Evolutionary conservation across 2,113 vertebrate species (phyloP), one percentile per base, ranked within the genome.

Genomic region (Ochotona princeps): DNA sequence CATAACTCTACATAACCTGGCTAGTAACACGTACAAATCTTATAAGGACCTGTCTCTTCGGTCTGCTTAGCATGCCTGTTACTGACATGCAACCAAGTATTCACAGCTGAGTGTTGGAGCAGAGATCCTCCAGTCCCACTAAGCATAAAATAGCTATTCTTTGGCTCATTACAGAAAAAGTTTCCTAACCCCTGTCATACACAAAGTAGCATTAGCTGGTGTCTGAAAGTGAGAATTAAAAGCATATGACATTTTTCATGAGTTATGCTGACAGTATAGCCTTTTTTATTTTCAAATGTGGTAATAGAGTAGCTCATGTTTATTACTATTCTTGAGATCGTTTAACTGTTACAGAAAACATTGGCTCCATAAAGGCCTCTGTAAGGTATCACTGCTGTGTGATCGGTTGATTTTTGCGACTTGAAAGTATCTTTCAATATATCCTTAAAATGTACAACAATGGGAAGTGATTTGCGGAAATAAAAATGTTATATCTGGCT

Each of bases 401-500:
- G 51, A 93, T 85, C 87, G 84, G 65, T 15, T 95, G 87, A 88
- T 96, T 83, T 97, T 95, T 93, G 85, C 96, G 81, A 96, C 69
- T 91, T 86, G 96, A 97, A 96, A 97, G 88, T 51, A 94, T 10
- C 13, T 96, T 97, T 97, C 91, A 87, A n/a, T 94, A 89, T 92
- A 92, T 96, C 84, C 87, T 96, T 97, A 96, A 87, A 94, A 96
- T 21, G 87, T 89, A 93, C 60, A 96, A 96, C 54, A 97, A 95
- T 69, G 92, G 91, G 87, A 96, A 97, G 90, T 96, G 95, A 96
- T 97, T 96, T 96, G 69, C 83, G 93, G 89, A 97, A 97, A 85
- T 97, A 83, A 96, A 97, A 97, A 93, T 96, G 97, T 97, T 98
- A 96, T 91, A 88, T 60, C 92, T 97, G 96, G 95, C 92, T 67